Percentiles rank a stretch among this genome's conserved stretches.
Conservation (phyloP, 2,888 invertebrate genomes). For the Opisthograptis luteolata region DNA sequence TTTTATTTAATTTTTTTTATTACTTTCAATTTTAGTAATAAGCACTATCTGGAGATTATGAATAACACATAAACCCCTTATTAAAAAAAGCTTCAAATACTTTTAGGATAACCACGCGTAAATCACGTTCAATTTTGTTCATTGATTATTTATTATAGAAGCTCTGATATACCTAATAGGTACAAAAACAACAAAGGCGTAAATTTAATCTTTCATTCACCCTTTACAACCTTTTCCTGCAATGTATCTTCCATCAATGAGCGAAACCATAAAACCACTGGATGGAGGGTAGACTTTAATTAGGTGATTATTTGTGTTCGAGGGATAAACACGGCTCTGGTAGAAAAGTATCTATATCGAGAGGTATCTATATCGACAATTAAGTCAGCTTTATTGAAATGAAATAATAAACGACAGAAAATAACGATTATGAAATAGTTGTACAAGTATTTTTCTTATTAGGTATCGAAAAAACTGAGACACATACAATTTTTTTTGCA, state of each 20-base stretch:
- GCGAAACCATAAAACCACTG: conserved; percentile 44
- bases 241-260: conserved; percentile 29
- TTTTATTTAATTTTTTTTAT: too few relatives aligned
- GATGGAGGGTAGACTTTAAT: conserved; percentile 43
- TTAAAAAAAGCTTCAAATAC: too few relatives aligned
- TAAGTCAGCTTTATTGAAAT: conserved; percentile 3
- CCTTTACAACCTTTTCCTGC: conserved; percentile 6
- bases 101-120: not conserved
- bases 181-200: not conserved
- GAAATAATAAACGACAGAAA: conserved; percentile 14
- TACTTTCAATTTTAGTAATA: too few relatives aligned
- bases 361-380: not conserved
- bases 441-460: too few relatives aligned
- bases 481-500: too few relatives aligned
- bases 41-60: too few relatives aligned
- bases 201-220: conserved; percentile 3
- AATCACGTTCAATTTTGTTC: not conserved
- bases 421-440: too few relatives aligned
- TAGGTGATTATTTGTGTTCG: conserved; percentile 42
- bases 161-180: not conserved
- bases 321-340: conserved; percentile 20
- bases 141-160: not conserved
- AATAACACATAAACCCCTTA: too few relatives aligned
- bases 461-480: not conserved
- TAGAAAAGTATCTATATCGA: not conserved